Percentiles rank a stretch among this genome's conserved stretches.
Conservation (phyloP, 1,140 invertebrate species). For the Nasonia longicornis region DNA sequence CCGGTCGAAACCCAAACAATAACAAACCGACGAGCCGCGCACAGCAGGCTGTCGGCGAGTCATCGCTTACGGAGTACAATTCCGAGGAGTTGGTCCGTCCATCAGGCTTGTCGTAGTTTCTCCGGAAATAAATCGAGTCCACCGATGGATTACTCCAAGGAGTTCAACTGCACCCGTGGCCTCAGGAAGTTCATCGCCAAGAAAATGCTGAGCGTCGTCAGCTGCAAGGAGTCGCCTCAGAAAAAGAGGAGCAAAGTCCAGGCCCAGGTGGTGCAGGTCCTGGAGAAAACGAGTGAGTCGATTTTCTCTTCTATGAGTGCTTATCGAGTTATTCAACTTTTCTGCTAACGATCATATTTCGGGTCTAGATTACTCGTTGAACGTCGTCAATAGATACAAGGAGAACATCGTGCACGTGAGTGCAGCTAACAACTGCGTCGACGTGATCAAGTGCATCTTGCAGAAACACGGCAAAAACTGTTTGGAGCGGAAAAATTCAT, state of each 20-base stretch:
- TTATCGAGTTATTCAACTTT: background rate
- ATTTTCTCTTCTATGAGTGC: background rate
- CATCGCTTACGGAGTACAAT: no score
- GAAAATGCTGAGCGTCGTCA: background rate
- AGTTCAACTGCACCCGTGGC: no score
- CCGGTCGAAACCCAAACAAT: no score
- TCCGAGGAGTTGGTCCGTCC: no score
- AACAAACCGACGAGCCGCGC: no score
- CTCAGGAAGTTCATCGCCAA: background rate
- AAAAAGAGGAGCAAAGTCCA: conserved; percentile 21
- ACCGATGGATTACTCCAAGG: background rate
- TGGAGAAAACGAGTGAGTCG: conserved; percentile 32
- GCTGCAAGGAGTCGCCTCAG: background rate
- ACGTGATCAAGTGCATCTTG: conserved; percentile 57
- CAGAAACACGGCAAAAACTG: conserved; percentile 46
- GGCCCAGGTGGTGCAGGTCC: conserved; percentile 33
- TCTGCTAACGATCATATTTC: background rate
- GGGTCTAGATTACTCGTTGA: conserved; percentile 58
- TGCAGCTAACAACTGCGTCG: conserved; percentile 58
- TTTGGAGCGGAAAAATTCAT: conserved; percentile 65
- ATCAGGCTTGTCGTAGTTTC: no score
- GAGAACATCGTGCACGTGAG: conserved; percentile 63
- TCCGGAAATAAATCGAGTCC: no score
- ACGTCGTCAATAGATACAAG: conserved; percentile 60
- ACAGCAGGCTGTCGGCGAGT: no score